phyloP scores from a whole-genome alignment of 2,888 invertebrate genomes.

The Heteromyza rotundicornis region DNA sequence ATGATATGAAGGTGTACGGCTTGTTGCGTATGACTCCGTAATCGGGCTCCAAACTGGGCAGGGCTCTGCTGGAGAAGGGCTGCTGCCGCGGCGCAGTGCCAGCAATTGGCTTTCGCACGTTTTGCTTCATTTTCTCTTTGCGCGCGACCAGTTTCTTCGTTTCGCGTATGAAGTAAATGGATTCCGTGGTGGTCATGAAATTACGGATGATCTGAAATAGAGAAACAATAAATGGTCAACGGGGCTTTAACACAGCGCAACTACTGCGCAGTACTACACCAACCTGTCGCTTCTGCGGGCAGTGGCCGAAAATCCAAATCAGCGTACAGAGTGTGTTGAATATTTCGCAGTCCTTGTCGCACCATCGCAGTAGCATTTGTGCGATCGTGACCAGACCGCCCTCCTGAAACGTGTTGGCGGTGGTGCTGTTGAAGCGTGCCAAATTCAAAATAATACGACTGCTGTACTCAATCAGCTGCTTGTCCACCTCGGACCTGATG shows the following conservation, averaged over 20 bases:
- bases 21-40: conserved; percentile 57
- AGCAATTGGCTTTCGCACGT: conserved; percentile 48
- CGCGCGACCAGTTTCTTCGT: conserved; percentile 61
- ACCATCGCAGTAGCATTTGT: conserved; percentile 72
- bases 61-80: conserved; percentile 42
- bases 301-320: conserved; percentile 69
- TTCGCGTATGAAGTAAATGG: conserved; percentile 60
- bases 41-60: conserved; percentile 60
- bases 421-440: conserved; percentile 69
- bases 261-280: not conserved
- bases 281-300: conserved; percentile 54
- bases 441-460: conserved; percentile 71
- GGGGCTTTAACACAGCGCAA: no score
- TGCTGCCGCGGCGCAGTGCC: conserved; percentile 29
- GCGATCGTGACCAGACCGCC: conserved; percentile 68
- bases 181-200: conserved; percentile 60
- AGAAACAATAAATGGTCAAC: not conserved
- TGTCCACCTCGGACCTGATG: conserved; percentile 62
- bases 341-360: conserved; percentile 70
- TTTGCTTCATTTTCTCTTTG: conserved; percentile 62
- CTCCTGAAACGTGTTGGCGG: conserved; percentile 68
- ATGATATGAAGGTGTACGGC: conserved; percentile 60
- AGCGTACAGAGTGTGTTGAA: conserved; percentile 72
- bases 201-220: conserved; percentile 54
- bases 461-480: conserved; percentile 60